Evolutionary conservation across 1,140 invertebrate species (phyloP), one percentile per base, ranked within the genome.

Genomic region (Oreohelix idahoensis): DNA sequence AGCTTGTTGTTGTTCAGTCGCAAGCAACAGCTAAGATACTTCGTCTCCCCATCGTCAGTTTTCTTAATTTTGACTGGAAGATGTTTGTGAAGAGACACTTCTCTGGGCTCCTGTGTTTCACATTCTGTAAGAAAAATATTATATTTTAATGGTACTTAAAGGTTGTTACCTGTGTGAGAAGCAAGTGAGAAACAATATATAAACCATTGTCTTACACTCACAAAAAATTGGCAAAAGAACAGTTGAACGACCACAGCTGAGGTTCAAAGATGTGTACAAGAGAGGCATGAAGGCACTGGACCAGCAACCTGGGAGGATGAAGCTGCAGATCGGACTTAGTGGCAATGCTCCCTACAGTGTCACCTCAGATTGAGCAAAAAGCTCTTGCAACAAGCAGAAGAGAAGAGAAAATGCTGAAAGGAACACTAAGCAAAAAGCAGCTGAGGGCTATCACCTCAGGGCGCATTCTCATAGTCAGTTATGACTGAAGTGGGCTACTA

Each of bases 1-100:
- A 91, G 76, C 35, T 71, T 39, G 71, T 91, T 91, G 77, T 91
- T 91, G 85, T 90, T 90, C 35, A 91, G 45, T 53, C 85, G 73
- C 0, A 91, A 79, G 84, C 85, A 87, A 49, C 71, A 79, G n/a
- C 86, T 85, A 0, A 26, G 26, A 32, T 84, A 87, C 73, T 90
- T 91, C 0, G 80, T 80, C n/a, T 69, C 70, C 23, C 84, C 70
- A 35, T 78, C 58, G 13, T 79, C 63, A 17, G 32, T 53, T 36
- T n/a, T 49, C 13, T 75, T 78, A 26, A 74, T 85, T 32, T 49
- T 77, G 26, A 75, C n/a, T 78, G 66, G 66, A 78, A 84, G 26
- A 45, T 35, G 26, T 85, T 85, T 75, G 78, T 74, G 36, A 76
- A 76, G 79, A 73, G 80, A 58, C 36, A 63, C 38, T 42, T 81